These are phyloP conservation scores for Melanophora roralis DNA, from an alignment of 2,888 invertebrate species.

Conservation along the genomic window DNA sequence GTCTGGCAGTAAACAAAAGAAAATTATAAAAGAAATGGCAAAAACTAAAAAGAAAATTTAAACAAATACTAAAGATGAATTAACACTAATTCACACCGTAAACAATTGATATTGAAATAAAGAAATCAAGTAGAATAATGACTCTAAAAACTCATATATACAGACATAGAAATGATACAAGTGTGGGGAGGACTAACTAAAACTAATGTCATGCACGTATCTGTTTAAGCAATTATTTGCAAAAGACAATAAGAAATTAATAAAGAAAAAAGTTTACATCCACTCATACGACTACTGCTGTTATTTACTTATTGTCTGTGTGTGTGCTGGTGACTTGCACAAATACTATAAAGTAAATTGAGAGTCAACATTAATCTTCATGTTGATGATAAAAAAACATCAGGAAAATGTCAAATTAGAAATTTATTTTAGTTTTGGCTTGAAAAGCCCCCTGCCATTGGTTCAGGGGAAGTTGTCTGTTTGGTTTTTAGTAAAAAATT, in stretches of 20 bases:
- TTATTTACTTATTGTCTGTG: neutral
- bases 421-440: neutral
- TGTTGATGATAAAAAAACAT: conserved; percentile 20
- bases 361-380: conserved; percentile 55
- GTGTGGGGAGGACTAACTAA: neutral
- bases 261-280: neutral
- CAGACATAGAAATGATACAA: conserved; percentile 45
- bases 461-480: conserved; percentile 5
- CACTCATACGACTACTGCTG: neutral
- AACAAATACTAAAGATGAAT: conserved; percentile 58
- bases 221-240: conserved; percentile 41
- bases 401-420: conserved; percentile 33
- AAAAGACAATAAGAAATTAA: neutral
- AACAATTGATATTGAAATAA: conserved; percentile 54
- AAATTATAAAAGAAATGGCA: neutral
- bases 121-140: conserved; percentile 29
- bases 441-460: neutral
- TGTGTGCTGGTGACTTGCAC: conserved; percentile 29
- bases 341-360: conserved; percentile 47
- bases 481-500: neutral
- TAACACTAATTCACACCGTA: conserved; percentile 55
- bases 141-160: neutral
- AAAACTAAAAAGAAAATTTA: conserved; percentile 48
- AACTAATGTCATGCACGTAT: conserved; percentile 57
- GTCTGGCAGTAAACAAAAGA: conserved; percentile 4